Percentiles rank a stretch among this genome's conserved stretches.
phyloP scores from a whole-genome alignment of 2,888 invertebrate species.

The Limnephilus rhombicus region DNA sequence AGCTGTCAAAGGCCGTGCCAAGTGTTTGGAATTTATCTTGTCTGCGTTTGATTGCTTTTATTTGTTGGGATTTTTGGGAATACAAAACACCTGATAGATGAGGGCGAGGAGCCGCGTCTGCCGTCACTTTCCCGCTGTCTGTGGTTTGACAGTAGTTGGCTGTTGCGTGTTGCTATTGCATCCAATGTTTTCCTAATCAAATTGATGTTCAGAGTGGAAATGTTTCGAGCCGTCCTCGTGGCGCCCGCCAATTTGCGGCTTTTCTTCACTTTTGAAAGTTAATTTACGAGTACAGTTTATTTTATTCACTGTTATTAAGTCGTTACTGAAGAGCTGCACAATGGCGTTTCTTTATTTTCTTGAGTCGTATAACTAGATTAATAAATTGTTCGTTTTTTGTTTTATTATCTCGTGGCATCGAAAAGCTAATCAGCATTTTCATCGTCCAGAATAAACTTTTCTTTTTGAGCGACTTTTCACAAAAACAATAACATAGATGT shows the following conservation, averaged over 20 bases:
- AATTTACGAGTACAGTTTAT: not conserved
- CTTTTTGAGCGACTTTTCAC: not conserved
- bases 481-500: not conserved
- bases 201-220: not conserved
- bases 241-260: not conserved
- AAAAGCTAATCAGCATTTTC: not conserved
- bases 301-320: no score
- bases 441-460: not conserved
- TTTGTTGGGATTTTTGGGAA: not conserved
- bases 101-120: no score
- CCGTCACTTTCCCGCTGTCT: no score
- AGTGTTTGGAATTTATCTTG: not conserved
- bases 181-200: not conserved
- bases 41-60: not conserved
- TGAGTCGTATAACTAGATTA: not conserved
- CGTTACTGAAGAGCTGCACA: no score
- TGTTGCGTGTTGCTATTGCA: not conserved
- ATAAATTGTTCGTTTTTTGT: no score
- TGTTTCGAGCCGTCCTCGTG: not conserved
- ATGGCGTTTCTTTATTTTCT: not conserved
- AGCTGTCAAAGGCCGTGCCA: not conserved
- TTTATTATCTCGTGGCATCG: not conserved
- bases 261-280: not conserved
- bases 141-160: not conserved
- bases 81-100: not conserved